A percentile compares a stretch with the other conserved stretches of the same genome.
phyloP scores from a whole-genome alignment of 2,113 vertebrate species.

The Tichodroma muraria region DNA sequence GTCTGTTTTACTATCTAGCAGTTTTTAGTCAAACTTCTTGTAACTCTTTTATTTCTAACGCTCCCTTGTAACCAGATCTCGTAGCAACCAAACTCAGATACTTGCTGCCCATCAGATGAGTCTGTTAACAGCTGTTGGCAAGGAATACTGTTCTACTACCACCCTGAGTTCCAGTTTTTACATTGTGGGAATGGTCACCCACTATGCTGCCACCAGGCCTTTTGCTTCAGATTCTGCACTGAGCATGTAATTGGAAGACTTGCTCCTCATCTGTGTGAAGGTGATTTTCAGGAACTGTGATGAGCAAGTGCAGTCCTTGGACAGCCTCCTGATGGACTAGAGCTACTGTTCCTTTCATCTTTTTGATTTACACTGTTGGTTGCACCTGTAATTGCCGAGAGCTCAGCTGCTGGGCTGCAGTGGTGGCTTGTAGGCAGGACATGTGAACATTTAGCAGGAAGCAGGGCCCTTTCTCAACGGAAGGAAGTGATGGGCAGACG shows the following conservation, averaged over 20 bases:
- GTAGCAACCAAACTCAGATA: not conserved
- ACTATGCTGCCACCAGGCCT: not conserved
- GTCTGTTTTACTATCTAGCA: not conserved
- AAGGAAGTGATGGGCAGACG: not conserved
- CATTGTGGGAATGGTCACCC: not conserved
- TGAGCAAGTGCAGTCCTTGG: not conserved
- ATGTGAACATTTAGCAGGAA: not conserved
- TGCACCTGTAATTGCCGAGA: not conserved
- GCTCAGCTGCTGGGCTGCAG: not conserved
- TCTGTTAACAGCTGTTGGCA: not conserved
- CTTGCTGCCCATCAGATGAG: not conserved
- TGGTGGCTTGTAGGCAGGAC: not conserved
- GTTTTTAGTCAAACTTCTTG: not conserved
- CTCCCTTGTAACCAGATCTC: not conserved
- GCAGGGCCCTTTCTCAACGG: not conserved
- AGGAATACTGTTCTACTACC: not conserved
- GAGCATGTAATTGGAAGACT: not conserved
- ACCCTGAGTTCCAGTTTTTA: not conserved
- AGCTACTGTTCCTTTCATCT: not conserved
- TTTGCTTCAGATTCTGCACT: not conserved
- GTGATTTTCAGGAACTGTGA: not conserved
- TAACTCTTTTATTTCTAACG: not conserved
- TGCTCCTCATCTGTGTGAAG: not conserved
- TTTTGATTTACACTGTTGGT: not conserved
- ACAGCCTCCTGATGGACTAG: not conserved